A percentile compares a stretch with the other conserved stretches of the same genome.
Conservation (phyloP, 2,797 vertebrate species). For the Darevskia mixta region DNA sequence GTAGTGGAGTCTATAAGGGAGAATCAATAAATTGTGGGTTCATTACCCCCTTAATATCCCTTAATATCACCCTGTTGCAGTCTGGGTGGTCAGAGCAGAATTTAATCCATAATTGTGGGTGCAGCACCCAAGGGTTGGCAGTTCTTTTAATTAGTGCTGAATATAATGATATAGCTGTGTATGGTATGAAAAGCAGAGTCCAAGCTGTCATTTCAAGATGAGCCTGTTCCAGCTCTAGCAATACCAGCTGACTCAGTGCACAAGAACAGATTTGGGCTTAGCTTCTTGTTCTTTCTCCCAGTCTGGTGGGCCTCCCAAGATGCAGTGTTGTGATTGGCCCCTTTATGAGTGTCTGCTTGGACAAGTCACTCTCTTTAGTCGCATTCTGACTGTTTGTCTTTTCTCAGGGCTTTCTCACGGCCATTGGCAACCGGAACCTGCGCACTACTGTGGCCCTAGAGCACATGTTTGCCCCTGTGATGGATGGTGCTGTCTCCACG, state of each 20-base stretch:
- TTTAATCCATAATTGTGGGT: neutral
- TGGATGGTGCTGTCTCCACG: conserved; percentile 95
- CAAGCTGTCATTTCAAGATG: neutral
- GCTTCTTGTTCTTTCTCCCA: neutral
- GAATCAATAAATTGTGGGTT: neutral
- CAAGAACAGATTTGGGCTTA: neutral
- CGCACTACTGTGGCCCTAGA: conserved; percentile 90
- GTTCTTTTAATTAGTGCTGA: neutral
- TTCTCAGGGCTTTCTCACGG: conserved; percentile 92
- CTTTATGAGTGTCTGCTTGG: neutral
- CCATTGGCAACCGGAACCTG: conserved; percentile 90
- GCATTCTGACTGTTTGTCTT: neutral
- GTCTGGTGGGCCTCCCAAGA: neutral
- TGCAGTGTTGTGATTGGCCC: neutral
- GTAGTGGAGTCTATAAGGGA: neutral
- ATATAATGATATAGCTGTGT: neutral
- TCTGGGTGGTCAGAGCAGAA: neutral
- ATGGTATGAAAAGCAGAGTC: neutral
- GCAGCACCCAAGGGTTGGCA: neutral
- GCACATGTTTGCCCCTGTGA: conserved; percentile 96
- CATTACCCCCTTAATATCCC: neutral
- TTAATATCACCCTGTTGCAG: neutral
- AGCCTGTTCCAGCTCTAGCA: neutral
- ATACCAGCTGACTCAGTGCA: neutral
- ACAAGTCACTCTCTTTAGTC: fast-evolving